Base-by-base conservation (phyloP, 2,113 vertebrate genomes). In the Hemibagrus wyckioides region DNA sequence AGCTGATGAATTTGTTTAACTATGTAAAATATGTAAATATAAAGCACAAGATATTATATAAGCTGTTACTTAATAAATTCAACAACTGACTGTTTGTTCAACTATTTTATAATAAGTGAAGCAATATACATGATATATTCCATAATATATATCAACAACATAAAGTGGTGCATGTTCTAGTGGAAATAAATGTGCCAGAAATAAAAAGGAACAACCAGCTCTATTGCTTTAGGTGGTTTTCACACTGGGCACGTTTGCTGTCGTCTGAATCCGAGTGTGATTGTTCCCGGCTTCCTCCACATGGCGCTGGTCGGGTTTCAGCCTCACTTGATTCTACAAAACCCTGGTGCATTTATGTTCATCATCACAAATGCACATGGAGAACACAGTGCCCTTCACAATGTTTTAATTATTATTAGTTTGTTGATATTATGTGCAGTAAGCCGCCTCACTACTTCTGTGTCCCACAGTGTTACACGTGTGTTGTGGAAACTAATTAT, bases 1-100 rank as follows among this genome's bases (percentile, higher is more conserved):
- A 61, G 50, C 21, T 65, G 23, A 83, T 56, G 59, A 56, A 56
- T 87, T 83, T 52, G 80, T 77, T 83, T 87, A 67, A 87, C 59
- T 67, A 36, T 87, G 71, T 76, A 52, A 76, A 87, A 71, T 67
- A 79, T 87, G 73, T 82, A 77, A 87, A 84, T 76, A 84, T 23
- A 54, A 61, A 83, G 8, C 41, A 61, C 7, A n/a, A n/a, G 52
- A 25, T 75, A 73, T 41, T 73, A 41, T 61, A 50, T 4, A 69
- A 69, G 44, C 57, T 28, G 19, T 54, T 52, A 14, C 15, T 48
- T 17, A 57, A 59, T n/a, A 33, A 85, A 28, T 65, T 75, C n/a
- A 33, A 48, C 25, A 30, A 36, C 33, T 54, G n/a, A 25, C 80
- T 86, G 19, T 59, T 73, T 82, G 41, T n/a, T 59, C 52, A 21